Conservation (phyloP, 2,888 invertebrate species). For the Eurytoma adleriae region DNA sequence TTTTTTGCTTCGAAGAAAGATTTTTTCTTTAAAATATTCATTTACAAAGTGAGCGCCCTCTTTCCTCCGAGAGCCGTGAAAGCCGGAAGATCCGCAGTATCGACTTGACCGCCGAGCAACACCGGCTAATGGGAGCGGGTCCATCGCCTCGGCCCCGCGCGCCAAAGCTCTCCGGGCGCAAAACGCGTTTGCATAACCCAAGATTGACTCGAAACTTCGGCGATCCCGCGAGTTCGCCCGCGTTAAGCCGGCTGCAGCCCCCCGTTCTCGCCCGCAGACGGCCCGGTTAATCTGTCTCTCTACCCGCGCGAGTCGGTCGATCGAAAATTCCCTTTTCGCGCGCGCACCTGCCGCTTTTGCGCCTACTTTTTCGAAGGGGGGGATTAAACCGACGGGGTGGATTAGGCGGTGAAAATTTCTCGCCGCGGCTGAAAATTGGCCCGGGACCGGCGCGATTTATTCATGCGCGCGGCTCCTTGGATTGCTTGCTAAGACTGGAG, state of each 20-base stretch:
- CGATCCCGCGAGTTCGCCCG: conserved; percentile 50
- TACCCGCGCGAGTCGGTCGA: conserved; percentile 40
- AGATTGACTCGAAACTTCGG: conserved; percentile 69
- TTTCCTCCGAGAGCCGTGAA: too few species aligned
- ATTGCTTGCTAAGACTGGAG: too few species aligned
- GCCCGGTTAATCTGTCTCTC: conserved; percentile 37
- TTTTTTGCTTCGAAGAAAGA: too few species aligned
- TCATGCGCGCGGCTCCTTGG: too few species aligned
- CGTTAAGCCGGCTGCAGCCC: conserved; percentile 20
- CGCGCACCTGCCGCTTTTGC: not conserved
- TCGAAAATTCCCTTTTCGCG: conserved; percentile 42
- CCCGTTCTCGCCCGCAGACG: not conserved
- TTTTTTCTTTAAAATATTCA: too few species aligned
- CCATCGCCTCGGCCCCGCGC: conserved; percentile 37
- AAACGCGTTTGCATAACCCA: conserved; percentile 70
- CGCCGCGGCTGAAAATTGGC: too few species aligned
- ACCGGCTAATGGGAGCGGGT: conserved; percentile 48
- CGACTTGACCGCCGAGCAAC: conserved; percentile 8
- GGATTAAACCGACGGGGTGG: too few species aligned
- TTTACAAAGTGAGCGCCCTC: too few species aligned
- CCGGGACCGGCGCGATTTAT: too few species aligned
- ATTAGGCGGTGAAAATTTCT: too few species aligned
- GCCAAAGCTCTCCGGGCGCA: conserved; percentile 61
- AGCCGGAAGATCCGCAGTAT: too few species aligned
- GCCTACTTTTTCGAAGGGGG: not conserved